Evolutionary conservation across 2,797 vertebrate genomes (phyloP), one percentile per base, ranked within the genome.

Genomic region (Hippoglossus hippoglossus): DNA sequence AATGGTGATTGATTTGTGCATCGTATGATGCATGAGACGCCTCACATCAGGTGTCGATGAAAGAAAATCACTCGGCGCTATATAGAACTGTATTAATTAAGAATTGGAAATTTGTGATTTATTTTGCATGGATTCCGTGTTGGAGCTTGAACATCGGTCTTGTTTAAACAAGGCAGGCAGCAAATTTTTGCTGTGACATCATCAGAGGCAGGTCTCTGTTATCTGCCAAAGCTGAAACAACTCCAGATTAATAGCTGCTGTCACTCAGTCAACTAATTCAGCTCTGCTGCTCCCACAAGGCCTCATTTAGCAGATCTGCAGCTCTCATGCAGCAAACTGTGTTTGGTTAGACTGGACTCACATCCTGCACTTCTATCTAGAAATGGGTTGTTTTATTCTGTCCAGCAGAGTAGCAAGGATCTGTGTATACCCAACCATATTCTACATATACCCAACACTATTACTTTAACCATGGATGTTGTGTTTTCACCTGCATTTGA

Each of bases 211-310:
- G 63, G 70, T 63, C 68, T 84, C 74, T 81, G 74, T 81, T 85
- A 83, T 84, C 77, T 82, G 80, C 82, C 80, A 73, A 69, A 73
- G 76, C 79, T 77, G 64, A 79, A 80, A 77, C 71, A 78, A 81
- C 87, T 82, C 63, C 44, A 72, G 81, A 87, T 89, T 91, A 91
- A 91, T 87, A 70, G 79, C 79, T 76, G 75, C 82, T 73, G 62
- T 82, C 77, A 55, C 71, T 81, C 73, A 63, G 64, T 80, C 57
- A 74, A 73, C 74, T 87, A 89, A 83, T 81, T 87, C 79, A 80
- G 76, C 83, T 72, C 62, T 71, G 85, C 73, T 90, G 80, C 77
- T 69, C 82, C 54, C 65, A 78, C 18, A 76, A 78, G 79, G 75
- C 49, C 69, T 86, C n/a, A 77, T 85, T 84, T 83, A 52, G 64